Base-by-base conservation (phyloP, 2,797 vertebrate genomes). In the Acrossocheilus wenchowensis region DNA sequence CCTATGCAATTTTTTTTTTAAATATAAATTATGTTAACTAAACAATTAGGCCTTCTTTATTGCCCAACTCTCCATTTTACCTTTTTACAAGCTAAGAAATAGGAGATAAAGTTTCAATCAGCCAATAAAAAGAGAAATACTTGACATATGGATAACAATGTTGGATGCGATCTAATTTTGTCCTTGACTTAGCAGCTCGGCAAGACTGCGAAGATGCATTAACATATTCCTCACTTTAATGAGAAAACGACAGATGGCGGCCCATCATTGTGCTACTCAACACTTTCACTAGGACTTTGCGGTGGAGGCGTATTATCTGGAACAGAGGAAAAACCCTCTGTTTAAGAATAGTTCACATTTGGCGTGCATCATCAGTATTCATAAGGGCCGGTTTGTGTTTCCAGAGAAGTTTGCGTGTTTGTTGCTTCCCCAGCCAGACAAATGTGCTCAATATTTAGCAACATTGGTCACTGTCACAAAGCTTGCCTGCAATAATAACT, bases 181-280 rank as follows among this genome's bases (percentile, higher is more conserved):
- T 92, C 94, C 94, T 95, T 94, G 93, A 94, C 92, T 94, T 93
- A 91, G 90, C 92, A 90, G 92, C 91, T 87, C 87, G 90, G 90
- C 84, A 87, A 93, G 88, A 88, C 91, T 91, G 89, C 85, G 88
- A 90, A 89, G 90, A 90, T 75, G 87, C 92, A 94, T 94, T 94
- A 94, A 92, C 93, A 94, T 95, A 94, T 94, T 94, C 90, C 94
- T 83, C 60, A 89, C 87, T 90, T 90, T 93, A 95, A 93, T 93
- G 92, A 92, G 91, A 91, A 91, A 86, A 90, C 90, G 91, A 92
- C 94, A 95, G 94, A 94, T 94, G 94, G 94, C 54, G 73, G 90
- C 85, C 88, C 85, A 88, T 92, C 87, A 88, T 90, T 82, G 80
- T 88, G 84, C 88, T 89, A 86, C 90, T 89, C 89, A 86, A 84